Base-by-base conservation (phyloP, 2,797 vertebrate species). In the Trematomus bernacchii region DNA sequence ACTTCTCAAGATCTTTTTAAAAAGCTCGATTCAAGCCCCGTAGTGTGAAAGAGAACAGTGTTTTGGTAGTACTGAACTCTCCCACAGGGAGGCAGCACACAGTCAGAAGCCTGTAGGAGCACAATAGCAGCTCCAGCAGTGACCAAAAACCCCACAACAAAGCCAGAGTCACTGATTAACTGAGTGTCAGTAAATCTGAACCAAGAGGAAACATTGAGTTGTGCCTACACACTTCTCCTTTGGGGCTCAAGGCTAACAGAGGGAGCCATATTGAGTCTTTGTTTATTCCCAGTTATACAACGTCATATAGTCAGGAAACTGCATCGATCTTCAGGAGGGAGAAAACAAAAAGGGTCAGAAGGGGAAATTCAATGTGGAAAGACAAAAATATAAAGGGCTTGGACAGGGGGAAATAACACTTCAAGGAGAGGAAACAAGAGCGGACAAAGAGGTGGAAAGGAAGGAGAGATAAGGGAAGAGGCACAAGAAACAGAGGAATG, bases 81-180 rank as follows among this genome's bases (percentile, higher is more conserved):
- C 0, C 91, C 93, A 93, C 91, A 80, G 54, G 89, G 89, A 79
- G 92, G 89, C 87, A 89, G 79, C 66, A 73, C 48, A 72, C 81
- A 70, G 23, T 60, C 12, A 79, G 79, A 80, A 71, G 63, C 7
- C 33, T 61, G 19, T 60, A 67, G 58, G 18, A 73, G 23, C 75
- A 85, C 65, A 85, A 83, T 54, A 66, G 71, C 72, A 59, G 76
- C 76, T 79, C 48, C 30, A 71, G 58, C 70, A 80, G 52, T 43
- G 80, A 58, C 23, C 30, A 61, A 81, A 74, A 77, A 71, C 21
- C 4, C 58, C 81, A 84, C 79, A 78, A 80, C 83, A 87, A 87
- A 87, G 78, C 73, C 70, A 53, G 76, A 75, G 59, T 62, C 80
- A 70, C 55, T 69, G 89, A 89, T 72, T 84, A 70, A 88, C 68